A percentile compares a stretch with the other conserved stretches of the same genome.
Evolutionary conservation across 2,797 vertebrate genomes (phyloP).

Genomic region (Darevskia mixta): DNA sequence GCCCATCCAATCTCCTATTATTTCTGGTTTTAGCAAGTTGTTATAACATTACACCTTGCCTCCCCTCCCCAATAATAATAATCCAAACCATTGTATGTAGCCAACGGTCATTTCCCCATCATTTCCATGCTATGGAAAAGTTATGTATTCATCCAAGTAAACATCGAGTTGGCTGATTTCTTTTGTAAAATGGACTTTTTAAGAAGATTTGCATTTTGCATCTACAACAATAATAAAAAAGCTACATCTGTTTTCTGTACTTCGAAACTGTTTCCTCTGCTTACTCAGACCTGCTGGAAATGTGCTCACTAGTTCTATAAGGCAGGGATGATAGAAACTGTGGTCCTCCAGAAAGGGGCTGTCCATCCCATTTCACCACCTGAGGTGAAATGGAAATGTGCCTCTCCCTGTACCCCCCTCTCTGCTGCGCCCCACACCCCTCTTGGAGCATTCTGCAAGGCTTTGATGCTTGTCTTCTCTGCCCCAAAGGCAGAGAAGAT

Average conservation of each 20-base stretch:
- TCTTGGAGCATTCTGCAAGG: no score
- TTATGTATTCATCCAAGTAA: not conserved
- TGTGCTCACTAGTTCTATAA: not conserved
- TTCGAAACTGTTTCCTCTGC: not conserved
- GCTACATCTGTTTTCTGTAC: not conserved
- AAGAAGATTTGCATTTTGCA: constrained; percentile 4
- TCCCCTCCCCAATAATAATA: not conserved
- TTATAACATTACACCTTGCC: constrained; percentile 6
- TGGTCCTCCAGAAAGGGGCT: no score
- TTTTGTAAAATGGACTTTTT: not conserved
- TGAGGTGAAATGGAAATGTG: no score
- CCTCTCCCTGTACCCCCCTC: no score
- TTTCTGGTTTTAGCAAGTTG: not conserved
- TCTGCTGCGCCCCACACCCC: no score
- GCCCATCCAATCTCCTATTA: not conserved
- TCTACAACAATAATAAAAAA: not conserved
- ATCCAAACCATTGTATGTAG: not conserved
- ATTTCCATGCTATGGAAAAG: not conserved
- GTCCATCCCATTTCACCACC: no score
- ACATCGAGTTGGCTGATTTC: not conserved
- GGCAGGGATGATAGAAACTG: no score
- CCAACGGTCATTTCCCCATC: not conserved
- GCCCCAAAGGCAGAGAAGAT: no score
- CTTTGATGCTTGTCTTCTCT: no score
- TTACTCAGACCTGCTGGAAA: not conserved